Conservation (phyloP, 2,113 vertebrate species). For the Amblyopsis rosae region DNA sequence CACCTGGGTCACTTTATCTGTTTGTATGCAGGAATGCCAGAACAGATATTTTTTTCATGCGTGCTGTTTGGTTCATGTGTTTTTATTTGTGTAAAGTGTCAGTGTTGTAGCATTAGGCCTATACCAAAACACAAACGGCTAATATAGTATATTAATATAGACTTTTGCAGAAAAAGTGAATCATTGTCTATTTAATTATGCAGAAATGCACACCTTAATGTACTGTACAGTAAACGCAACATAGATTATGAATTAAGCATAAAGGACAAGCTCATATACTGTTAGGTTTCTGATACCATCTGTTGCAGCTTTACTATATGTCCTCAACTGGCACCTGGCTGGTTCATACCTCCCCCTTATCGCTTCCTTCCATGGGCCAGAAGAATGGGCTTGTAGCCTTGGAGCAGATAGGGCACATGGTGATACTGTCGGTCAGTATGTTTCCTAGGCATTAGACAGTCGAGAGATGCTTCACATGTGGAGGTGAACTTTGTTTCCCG, state of each 20-base stretch:
- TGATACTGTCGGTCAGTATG: conserved; percentile 4
- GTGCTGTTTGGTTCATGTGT: conserved; percentile 6
- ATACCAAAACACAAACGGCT: not conserved
- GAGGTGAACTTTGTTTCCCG: conserved; percentile 74
- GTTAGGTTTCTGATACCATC: conserved; percentile 39
- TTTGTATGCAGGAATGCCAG: conserved; percentile 55
- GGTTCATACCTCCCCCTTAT: conserved; percentile 53
- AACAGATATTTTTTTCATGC: conserved; percentile 6
- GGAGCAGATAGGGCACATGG: not conserved
- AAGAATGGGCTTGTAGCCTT: conserved; percentile 41
- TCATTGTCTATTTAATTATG: not conserved
- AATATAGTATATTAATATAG: not conserved
- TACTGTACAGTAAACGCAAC: not conserved
- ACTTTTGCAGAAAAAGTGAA: not conserved
- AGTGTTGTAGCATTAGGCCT: too few species aligned
- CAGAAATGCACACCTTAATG: not conserved
- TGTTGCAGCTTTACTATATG: conserved; percentile 47
- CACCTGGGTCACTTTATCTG: conserved; percentile 73
- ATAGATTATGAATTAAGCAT: too few species aligned
- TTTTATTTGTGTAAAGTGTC: not conserved
- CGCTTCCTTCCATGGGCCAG: conserved; percentile 23
- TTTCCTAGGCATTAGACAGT: not conserved
- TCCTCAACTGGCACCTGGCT: conserved; percentile 33
- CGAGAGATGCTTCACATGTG: not conserved
- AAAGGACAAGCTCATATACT: not conserved